Conservation (phyloP, 2,797 vertebrate genomes). For the Poeciliopsis infans region DNA sequence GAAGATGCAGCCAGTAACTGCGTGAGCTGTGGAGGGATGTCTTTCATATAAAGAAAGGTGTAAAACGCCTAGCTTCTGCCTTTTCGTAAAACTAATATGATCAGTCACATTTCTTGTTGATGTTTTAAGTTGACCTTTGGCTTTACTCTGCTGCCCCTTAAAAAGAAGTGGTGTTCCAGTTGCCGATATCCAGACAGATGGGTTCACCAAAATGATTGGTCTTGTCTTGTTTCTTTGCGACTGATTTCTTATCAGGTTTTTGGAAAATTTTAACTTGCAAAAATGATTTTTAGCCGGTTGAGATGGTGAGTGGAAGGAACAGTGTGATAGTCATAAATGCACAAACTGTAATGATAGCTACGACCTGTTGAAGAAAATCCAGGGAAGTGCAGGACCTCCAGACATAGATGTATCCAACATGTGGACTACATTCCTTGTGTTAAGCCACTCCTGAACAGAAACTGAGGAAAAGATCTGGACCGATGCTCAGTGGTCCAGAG, state of each 20-base stretch:
- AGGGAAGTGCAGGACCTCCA: no score
- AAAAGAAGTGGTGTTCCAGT: neutral
- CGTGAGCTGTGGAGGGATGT: neutral
- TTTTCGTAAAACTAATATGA: neutral
- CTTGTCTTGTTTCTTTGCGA: neutral
- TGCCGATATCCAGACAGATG: neutral
- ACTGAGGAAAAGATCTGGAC: neutral
- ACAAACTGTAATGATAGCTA: neutral
- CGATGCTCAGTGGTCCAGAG: neutral
- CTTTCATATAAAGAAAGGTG: neutral
- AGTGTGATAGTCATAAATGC: neutral
- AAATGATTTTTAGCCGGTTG: neutral
- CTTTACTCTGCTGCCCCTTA: neutral
- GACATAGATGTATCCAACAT: neutral
- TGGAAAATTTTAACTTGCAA: neutral
- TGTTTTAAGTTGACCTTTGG: no score
- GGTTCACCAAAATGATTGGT: neutral
- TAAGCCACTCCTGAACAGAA: neutral
- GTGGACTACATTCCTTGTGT: neutral
- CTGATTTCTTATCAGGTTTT: neutral
- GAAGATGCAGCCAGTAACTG: neutral
- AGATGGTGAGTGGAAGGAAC: neutral
- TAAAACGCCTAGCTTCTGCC: neutral
- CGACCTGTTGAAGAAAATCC: neutral
- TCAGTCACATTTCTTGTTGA: neutral